phyloP scores from a whole-genome alignment of 2,888 invertebrate species.

The Chouioia cunea region DNA sequence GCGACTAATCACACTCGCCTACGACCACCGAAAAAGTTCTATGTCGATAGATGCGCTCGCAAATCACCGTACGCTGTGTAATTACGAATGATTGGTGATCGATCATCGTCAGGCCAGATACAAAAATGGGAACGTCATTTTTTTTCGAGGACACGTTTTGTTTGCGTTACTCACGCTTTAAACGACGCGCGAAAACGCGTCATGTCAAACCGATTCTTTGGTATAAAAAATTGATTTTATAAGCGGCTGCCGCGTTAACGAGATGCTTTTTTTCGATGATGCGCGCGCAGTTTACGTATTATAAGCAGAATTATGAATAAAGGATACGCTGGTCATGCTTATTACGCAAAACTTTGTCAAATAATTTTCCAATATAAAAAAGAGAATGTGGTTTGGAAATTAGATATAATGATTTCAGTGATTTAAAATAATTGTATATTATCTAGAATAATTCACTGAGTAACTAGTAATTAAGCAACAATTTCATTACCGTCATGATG shows the following conservation, averaged over 20 bases:
- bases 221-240: constrained; percentile 36
- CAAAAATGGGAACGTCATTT: constrained; percentile 44
- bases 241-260: too few relatives aligned
- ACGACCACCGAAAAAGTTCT: too few relatives aligned
- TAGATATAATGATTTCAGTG: too few relatives aligned
- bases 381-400: too few relatives aligned
- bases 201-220: neutral
- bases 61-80: constrained; percentile 61
- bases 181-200: constrained; percentile 31
- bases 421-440: too few relatives aligned
- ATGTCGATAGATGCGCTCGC: constrained; percentile 56
- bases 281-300: neutral
- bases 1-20: constrained; percentile 19
- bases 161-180: constrained; percentile 16
- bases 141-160: constrained; percentile 30
- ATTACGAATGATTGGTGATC: constrained; percentile 58
- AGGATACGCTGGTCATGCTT: too few relatives aligned
- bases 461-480: too few relatives aligned
- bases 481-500: constrained; percentile 13
- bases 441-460: too few relatives aligned
- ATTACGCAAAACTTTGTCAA: too few relatives aligned
- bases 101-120: constrained; percentile 57
- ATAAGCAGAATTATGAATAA: too few relatives aligned
- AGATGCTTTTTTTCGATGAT: neutral
- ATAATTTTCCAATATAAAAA: too few relatives aligned